These are phyloP conservation scores for Gallinago jamesoni DNA, from an alignment of 2,113 vertebrate species.

Conservation along the genomic window DNA sequence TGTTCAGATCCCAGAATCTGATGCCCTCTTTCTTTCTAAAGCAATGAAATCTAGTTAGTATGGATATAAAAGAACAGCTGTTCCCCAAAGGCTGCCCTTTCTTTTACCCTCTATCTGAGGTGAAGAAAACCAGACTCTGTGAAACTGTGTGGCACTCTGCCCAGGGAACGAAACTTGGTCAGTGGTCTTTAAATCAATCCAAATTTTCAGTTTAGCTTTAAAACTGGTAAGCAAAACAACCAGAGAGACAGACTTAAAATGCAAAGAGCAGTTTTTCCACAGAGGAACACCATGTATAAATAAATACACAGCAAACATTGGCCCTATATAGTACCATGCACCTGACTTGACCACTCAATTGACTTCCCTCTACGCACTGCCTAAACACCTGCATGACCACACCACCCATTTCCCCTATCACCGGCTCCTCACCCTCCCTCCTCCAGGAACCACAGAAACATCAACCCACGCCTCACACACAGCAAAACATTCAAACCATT, in stretches of 20 bases:
- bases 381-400: neutral
- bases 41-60: neutral
- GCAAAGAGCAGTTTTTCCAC: neutral
- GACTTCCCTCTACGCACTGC: neutral
- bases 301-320: neutral
- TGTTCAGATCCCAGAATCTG: neutral
- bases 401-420: neutral
- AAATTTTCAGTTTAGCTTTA: neutral
- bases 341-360: neutral
- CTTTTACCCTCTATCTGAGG: neutral
- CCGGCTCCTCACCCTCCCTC: neutral
- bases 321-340: neutral
- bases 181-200: slow-evolving; percentile 18
- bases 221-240: accelerated
- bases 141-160: slow-evolving; percentile 6
- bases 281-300: neutral
- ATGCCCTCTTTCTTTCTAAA: neutral
- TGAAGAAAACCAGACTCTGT: neutral
- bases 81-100: slow-evolving; percentile 17
- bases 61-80: neutral
- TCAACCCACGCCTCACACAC: neutral
- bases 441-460: slow-evolving; percentile 12
- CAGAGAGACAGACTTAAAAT: neutral
- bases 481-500: neutral
- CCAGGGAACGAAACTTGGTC: neutral